Evolutionary conservation across 2,888 invertebrate genomes (phyloP), one percentile per base, ranked within the genome.

Genomic region (Germaria angustata): DNA sequence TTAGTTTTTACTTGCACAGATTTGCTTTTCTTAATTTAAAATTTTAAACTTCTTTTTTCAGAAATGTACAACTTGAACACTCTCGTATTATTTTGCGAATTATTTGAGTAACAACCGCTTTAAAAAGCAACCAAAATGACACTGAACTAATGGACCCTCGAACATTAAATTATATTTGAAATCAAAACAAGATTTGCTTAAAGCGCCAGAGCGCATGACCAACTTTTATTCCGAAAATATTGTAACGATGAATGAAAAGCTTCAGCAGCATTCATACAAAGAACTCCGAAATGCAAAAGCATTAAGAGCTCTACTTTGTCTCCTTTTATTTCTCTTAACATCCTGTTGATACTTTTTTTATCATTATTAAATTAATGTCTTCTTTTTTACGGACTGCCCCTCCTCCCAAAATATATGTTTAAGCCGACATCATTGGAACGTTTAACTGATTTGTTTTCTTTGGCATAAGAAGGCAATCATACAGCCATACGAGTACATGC

Each of bases 321-420:
- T 9, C 44, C 51, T 22, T 36, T 66, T 36, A 41, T 39, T 53
- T 24, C 82, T 82, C 79, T 82, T 79, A 82, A 79, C 82, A 78
- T 82, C 82, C 82, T 82, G 82, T 82, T 82, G 82, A 75, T 78
- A 79, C 75, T 51, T n/a, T 79, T 65, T 55, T 28, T 5, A 39
- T 68, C 32, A 9, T 46, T 49, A 13, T 41, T 69, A n/a, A n/a
- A n/a, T n/a, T n/a, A n/a, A n/a, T 13, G 32, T 51, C 49, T 34
- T 24, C 36, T 11, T 69, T 24, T 49, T n/a, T 63, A 13, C n/a
- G n/a, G 63, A 75, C 55, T 46, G n/a, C n/a, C n/a, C n/a, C n/a
- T n/a, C n/a, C n/a, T n/a, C 22, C 51, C 20, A 55, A 61, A 59
- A 36, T 61, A 41, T 53, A 28, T 59, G 22, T 32, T 59, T 15